Evolutionary conservation across 2,113 vertebrate genomes (phyloP), one percentile per base, ranked within the genome.

Genomic region (Corynorhinus townsendii): DNA sequence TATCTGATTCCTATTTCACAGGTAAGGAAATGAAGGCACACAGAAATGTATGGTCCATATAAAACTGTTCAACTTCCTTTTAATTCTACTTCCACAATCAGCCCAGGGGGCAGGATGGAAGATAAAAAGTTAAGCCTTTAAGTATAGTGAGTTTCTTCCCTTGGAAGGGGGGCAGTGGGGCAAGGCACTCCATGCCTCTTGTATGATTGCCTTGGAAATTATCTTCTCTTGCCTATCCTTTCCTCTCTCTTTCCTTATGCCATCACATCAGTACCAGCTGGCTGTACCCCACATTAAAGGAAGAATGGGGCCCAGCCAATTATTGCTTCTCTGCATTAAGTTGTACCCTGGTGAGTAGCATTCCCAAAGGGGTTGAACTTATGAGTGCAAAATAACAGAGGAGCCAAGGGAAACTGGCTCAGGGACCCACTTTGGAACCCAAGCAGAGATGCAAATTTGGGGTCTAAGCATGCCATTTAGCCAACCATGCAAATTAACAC

Each of bases 401-500:
- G 79, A 85, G 4, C 90, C 69, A 90, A 93, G 45, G 77, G 40
- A 95, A 96, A 90, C 59, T 86, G 54, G 82, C 91, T 93, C 64
- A 64, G 86, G 77, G 43, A 95, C 73, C 72, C 62, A 94, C 72
- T 95, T 96, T 86, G 28, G 82, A 96, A 92, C 86, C 90, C 82
- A 97, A 95, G 81, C 77, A 86, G 85, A 95, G 92, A 97, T 89
- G 95, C 92, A 96, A 95, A 97, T 97, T 95, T 95, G 95, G 96
- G 97, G 96, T 92, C 83, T 95, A 96, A 91, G 81, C 96, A 95
- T 95, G 75, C 97, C 94, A 93, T 96, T 96, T 97, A 97, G 94
- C 96, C 95, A 97, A 95, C 96, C 97, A 96, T 96, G 91, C 89
- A 95, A 96, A 96, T 96, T 89, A 97, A 93, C 94, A 93, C 95